Percentiles rank a stretch among this genome's conserved stretches.
phyloP scores from a whole-genome alignment of 2,113 vertebrate species.

The Glaucidium brasilianum region DNA sequence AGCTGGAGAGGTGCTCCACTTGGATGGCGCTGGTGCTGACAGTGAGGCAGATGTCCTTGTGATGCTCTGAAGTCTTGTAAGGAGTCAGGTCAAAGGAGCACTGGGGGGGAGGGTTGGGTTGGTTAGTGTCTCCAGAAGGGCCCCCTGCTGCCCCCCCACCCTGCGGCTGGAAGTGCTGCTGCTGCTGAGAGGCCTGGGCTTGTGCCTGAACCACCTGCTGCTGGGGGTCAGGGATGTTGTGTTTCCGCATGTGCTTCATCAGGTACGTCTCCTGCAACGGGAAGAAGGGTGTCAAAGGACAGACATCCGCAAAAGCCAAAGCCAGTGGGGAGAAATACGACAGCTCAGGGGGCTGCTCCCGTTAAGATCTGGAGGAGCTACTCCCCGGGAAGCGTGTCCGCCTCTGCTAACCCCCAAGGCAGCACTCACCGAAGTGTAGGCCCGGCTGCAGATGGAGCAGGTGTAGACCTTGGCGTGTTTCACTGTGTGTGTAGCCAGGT shows the following conservation, averaged over 20 bases:
- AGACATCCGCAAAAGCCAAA: not conserved
- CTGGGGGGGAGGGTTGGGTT: constrained; percentile 79
- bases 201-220: constrained; percentile 75
- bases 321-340: fast-evolving
- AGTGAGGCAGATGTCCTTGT: constrained; percentile 98
- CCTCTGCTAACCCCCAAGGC: not conserved
- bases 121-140: constrained; percentile 80
- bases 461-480: constrained; percentile 97
- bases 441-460: constrained; percentile 94
- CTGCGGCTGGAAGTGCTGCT: constrained; percentile 83
- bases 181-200: constrained; percentile 72
- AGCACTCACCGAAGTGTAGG: constrained; percentile 94
- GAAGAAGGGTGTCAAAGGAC: not conserved
- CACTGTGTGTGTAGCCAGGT: constrained; percentile 95
- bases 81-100: constrained; percentile 96
- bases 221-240: constrained; percentile 86
- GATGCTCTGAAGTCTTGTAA: constrained; percentile 91
- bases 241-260: constrained; percentile 99
- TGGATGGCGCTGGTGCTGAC: constrained; percentile 90
- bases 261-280: constrained; percentile 91
- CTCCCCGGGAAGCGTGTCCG: not conserved
- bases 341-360: not conserved
- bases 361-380: not conserved
- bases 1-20: constrained; percentile 84
- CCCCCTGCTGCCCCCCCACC: constrained; percentile 75